These are phyloP conservation scores for Centrocercus urophasianus DNA, from an alignment of 2,113 vertebrate species.

Conservation along the genomic window DNA sequence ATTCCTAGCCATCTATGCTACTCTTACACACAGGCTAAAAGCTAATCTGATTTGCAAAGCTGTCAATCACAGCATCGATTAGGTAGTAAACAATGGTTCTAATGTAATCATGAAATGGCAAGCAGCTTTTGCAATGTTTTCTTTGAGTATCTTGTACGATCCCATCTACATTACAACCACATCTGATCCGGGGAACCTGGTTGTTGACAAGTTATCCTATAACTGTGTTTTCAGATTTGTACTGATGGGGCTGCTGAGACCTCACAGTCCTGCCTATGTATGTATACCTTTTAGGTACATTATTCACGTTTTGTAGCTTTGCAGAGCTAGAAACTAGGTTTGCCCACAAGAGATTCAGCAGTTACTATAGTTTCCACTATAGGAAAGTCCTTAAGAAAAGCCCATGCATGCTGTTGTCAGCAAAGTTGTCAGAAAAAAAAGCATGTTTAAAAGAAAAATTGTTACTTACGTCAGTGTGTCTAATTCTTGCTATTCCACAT, in stretches of 20 bases:
- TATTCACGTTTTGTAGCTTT: neutral
- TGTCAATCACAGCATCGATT: slow-evolving; percentile 68
- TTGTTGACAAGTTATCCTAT: neutral
- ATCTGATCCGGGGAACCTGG: rapidly evolving
- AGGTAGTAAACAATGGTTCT: slow-evolving; percentile 46
- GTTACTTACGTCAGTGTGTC: neutral
- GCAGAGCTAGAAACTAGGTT: neutral
- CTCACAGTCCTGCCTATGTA: neutral
- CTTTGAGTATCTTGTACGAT: neutral
- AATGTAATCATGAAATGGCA: slow-evolving; percentile 45
- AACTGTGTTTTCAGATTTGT: neutral
- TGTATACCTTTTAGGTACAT: neutral
- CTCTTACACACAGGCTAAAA: neutral
- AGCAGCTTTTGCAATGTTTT: slow-evolving; percentile 21
- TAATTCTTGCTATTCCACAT: neutral
- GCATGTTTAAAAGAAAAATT: neutral
- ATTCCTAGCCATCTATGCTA: rapidly evolving
- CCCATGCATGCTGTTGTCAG: neutral
- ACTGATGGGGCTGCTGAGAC: neutral
- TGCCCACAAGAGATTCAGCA: neutral
- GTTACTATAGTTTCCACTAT: neutral
- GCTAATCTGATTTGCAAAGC: slow-evolving; percentile 70
- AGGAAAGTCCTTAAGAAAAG: neutral
- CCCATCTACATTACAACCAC: neutral
- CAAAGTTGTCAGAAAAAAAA: neutral